Evolutionary conservation across 1,140 invertebrate species (phyloP).

Genomic region (Matsumurasca onukii): DNA sequence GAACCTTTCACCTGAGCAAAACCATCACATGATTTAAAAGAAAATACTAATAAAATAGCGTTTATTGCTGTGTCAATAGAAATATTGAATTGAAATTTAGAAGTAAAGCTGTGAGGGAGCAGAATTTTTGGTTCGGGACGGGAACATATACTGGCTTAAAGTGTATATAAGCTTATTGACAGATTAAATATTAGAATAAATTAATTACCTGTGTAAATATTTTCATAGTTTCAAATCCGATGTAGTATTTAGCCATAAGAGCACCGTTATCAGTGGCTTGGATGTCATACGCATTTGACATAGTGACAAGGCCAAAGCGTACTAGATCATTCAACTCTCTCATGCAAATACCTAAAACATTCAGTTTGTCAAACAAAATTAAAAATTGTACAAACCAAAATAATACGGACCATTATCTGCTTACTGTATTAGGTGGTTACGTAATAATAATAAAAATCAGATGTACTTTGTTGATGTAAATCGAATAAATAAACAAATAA

Average conservation of each 20-base stretch:
- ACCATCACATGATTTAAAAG: not conserved
- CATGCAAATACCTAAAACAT: constrained; percentile 55
- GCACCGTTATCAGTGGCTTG: constrained; percentile 54
- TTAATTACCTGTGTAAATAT: constrained; percentile 55
- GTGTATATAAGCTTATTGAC: too few species aligned
- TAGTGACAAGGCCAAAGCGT: constrained; percentile 53
- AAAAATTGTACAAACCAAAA: too few species aligned
- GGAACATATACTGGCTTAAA: too few species aligned
- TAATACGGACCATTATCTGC: too few species aligned
- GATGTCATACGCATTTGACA: constrained; percentile 54
- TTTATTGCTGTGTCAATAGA: not conserved
- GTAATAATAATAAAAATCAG: too few species aligned
- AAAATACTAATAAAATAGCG: not conserved
- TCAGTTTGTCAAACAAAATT: not conserved
- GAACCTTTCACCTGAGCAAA: constrained; percentile 48
- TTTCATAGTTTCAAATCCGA: constrained; percentile 64
- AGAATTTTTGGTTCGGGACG: too few species aligned
- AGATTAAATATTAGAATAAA: too few species aligned
- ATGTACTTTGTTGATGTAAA: too few species aligned
- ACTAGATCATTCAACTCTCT: constrained; percentile 58
- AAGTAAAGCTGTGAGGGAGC: not conserved
- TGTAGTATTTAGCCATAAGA: constrained; percentile 64
- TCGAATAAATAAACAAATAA: too few species aligned
- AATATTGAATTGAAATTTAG: not conserved
- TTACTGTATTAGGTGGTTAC: too few species aligned